These are phyloP conservation scores for Dromococcyx pavoninus DNA, from an alignment of 2,797 vertebrate species.

Conservation along the genomic window DNA sequence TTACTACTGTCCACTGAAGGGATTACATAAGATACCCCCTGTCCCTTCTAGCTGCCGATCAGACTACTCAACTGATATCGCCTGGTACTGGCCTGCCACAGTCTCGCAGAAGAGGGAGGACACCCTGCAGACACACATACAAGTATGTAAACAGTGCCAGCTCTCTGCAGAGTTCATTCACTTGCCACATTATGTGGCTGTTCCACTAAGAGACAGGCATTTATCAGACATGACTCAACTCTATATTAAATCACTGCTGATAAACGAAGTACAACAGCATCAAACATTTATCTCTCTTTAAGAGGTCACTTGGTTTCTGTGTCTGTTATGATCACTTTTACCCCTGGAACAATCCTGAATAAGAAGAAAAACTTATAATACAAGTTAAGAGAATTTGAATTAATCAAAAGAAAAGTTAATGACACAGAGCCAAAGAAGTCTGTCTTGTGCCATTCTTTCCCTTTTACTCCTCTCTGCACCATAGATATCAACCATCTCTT, in stretches of 20 bases:
- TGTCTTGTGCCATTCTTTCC: neutral
- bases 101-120: neutral
- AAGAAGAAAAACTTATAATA: neutral
- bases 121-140: too few species aligned
- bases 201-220: neutral
- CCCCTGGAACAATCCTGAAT: conserved; percentile 90
- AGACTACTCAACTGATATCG: neutral
- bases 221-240: neutral
- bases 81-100: neutral
- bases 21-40: neutral
- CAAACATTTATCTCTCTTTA: conserved; percentile 87
- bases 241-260: neutral
- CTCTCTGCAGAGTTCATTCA: too few species aligned
- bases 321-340: conserved; percentile 97
- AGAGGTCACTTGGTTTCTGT: conserved; percentile 95
- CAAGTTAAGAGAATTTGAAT: neutral
- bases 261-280: neutral
- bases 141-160: too few species aligned
- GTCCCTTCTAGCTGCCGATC: neutral
- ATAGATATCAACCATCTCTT: neutral
- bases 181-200: too few species aligned
- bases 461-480: neutral
- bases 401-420: neutral
- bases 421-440: neutral
- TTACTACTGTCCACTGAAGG: neutral